Evolutionary conservation across 2,888 invertebrate genomes (phyloP), one percentile per base, ranked within the genome.

Genomic region (Heteromyza rotundicornis): DNA sequence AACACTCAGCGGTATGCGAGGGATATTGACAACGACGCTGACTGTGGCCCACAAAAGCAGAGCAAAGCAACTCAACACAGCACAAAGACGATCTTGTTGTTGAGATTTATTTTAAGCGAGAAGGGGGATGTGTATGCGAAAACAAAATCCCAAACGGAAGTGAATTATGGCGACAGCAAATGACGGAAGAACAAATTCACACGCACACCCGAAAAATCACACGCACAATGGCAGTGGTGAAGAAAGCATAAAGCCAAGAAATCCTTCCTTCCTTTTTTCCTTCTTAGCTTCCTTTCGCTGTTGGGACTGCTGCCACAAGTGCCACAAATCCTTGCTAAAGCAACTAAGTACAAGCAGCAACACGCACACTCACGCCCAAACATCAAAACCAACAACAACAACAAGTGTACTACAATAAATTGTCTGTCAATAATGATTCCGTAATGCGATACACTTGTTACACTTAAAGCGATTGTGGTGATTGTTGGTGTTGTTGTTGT

Each of bases 381-480:
- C n/a, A n/a, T n/a, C n/a, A 32, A 32, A 5, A 32, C 8, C 54
- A 55, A 40, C 20, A 55, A 14, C 55, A 22, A 40, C 55, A 55
- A 52, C 52, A 50, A 50, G 10, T 50, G 50, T 50, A 23, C 69
- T 67, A 69, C 69, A 69, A 71, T 70, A 70, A 71, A 70, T 70
- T 68, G 66, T 69, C 65, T 68, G 70, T 71, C 70, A 69, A 70
- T 71, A 70, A 70, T 68, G 71, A 68, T 70, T 66, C 66, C 68
- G 69, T 71, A 68, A 71, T 69, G 66, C 64, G 69, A 70, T 71
- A 70, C 69, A 71, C 70, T 70, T 69, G 71, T 71, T 70, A 27
- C 52, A 16, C 52, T 27, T 24, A 52, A 52, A 16, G 52, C 24
- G 17, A 7, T 27, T 16, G 7, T 24, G 5, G 14, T 52, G 5